These are phyloP conservation scores for Upupa epops DNA, from an alignment of 2,113 vertebrate species.

Conservation along the genomic window DNA sequence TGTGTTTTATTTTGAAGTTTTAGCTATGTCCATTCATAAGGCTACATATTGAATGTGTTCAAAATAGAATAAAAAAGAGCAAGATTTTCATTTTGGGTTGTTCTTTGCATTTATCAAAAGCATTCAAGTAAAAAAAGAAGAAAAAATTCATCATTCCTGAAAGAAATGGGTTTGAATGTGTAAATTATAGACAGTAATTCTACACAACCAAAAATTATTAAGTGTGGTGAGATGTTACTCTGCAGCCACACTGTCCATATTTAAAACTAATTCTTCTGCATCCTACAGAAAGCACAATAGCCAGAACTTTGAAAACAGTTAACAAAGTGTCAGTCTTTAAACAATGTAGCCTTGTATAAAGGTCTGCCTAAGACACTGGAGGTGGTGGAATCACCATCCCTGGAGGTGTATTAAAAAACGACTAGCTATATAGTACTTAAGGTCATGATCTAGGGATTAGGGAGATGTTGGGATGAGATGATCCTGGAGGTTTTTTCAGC, in stretches of 20 bases:
- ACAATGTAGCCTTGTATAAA: conserved; percentile 38
- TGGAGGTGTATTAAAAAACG: too few relatives aligned
- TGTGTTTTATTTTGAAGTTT: background rate
- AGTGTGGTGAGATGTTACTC: background rate
- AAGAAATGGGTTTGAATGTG: background rate
- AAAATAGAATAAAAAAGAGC: rapidly evolving
- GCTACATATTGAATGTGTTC: background rate
- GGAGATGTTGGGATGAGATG: too few relatives aligned
- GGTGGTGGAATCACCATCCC: too few relatives aligned
- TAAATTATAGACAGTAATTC: background rate
- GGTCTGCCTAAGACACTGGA: conserved; percentile 25
- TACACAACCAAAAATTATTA: background rate
- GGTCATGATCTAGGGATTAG: too few relatives aligned
- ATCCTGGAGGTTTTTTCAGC: too few relatives aligned
- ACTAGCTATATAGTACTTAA: too few relatives aligned
- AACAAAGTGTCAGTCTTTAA: background rate
- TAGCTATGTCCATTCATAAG: background rate
- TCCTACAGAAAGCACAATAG: background rate
- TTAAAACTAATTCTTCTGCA: background rate
- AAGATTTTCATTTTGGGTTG: background rate
- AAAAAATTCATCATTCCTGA: background rate
- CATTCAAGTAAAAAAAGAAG: background rate
- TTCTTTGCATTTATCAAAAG: background rate
- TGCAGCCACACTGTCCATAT: background rate
- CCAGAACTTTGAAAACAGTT: background rate